Evolutionary conservation across 1,140 invertebrate species (phyloP).

Genomic region (Periplaneta americana): DNA sequence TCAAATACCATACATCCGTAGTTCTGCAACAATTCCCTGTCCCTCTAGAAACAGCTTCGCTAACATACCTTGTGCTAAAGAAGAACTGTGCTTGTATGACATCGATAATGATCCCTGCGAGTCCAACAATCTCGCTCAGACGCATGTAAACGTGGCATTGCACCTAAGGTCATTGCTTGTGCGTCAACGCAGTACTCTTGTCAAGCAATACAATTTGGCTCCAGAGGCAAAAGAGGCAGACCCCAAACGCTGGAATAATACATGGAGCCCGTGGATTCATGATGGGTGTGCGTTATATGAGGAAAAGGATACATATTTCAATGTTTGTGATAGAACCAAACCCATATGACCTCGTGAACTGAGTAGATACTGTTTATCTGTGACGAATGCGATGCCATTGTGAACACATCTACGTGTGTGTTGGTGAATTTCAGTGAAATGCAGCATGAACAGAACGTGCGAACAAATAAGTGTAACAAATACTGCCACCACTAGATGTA

Average conservation of each 20-base stretch:
- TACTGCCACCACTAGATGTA: no score
- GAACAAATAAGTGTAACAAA: no score
- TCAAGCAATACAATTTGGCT: constrained; percentile 33
- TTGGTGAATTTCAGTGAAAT: no score
- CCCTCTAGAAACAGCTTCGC: neutral
- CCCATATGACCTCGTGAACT: neutral
- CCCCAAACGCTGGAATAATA: constrained; percentile 40
- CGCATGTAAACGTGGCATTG: constrained; percentile 37
- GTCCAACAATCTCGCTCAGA: constrained; percentile 47
- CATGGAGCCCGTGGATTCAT: constrained; percentile 40
- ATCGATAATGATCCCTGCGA: constrained; percentile 62
- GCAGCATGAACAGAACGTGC: no score
- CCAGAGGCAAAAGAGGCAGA: constrained; percentile 38
- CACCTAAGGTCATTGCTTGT: constrained; percentile 37
- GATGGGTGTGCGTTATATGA: neutral
- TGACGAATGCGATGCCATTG: no score
- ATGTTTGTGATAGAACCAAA: neutral
- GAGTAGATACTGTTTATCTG: no score
- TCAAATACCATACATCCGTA: neutral
- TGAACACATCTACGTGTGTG: no score
- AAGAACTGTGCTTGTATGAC: constrained; percentile 55
- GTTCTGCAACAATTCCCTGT: neutral
- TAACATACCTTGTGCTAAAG: neutral
- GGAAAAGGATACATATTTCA: neutral
- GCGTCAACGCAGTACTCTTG: constrained; percentile 32